Base-by-base conservation (phyloP, 2,113 vertebrate species). In the Nerophis lumbriciformis region DNA sequence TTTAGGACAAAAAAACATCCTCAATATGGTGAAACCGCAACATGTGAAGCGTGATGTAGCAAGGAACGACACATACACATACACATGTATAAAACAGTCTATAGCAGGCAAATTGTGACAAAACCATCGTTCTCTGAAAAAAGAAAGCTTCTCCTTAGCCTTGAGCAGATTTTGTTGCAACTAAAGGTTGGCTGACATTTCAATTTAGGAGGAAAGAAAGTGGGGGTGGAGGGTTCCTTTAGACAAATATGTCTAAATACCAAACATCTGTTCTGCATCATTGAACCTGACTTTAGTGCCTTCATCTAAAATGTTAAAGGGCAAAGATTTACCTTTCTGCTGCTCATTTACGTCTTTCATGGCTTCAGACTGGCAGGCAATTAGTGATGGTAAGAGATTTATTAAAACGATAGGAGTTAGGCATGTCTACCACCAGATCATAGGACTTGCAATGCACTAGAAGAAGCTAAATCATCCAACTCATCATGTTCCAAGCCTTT, bases 201-300 rank as follows among this genome's bases (percentile, higher is more conserved):
- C 51, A 72, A n/a, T 39, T 62, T 39, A 55, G 4, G 59, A 54
- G 66, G 69, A 61, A 69, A 60, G 58, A 53, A 44, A 38, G 68
- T 14, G 36, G 45, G 48, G 36, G 21, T 11, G 44, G 55, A 47
- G 13, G 6, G 2, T 45, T 54, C 60, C 36, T 53, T 53, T 49
- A 37, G 71, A 70, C 11, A 71, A 62, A 77, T 53, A n/a, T n/a
- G 44, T 61, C 19, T 38, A 58, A 59, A 72, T 39, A 58, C 51
- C 15, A 70, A 69, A 75, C 65, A 77, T 80, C 75, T 80, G 77
- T 7, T 59, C 14, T 59, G 62, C 61, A 65, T 78, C 28, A 78
- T 58, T 42, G 60, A 71, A 73, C 66, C 61, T 12, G 5, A 51
- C 64, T 61, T 72, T 28, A 61, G 21, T 58, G 15, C 48, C 38